Evolutionary conservation across 2,113 vertebrate genomes (phyloP), one percentile per base, ranked within the genome.

Genomic region (Sylvia atricapilla): DNA sequence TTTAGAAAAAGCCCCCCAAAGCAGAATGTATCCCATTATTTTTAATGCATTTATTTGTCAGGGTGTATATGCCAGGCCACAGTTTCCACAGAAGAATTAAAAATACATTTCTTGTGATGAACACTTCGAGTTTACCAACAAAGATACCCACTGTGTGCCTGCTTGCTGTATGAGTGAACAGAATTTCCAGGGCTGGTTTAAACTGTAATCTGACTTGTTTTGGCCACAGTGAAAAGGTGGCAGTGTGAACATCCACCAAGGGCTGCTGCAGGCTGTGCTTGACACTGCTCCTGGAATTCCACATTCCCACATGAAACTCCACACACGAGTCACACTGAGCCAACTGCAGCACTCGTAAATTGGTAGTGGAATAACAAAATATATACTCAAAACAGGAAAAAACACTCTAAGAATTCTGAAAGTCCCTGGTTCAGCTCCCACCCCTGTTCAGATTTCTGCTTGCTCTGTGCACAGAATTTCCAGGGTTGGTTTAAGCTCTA

Each of bases 11-110:
- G 22, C 20, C 8, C 2, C 2, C 11, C 11, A 37, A 55, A 74
- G 5, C 6, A 30, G 27, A 17, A 39, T 39, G 15, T 9, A 44
- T 27, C 47, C 22, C 2, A 30, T 58, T 49, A 31, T 55, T 64
- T 74, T 74, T 39, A n/a, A 44, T 43, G 5, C 10, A 7, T 21
- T 35, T n/a, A 39, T 49, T 73, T 50, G 49, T 17, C 31, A 21
- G 10, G 3, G 0, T 11, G 2, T 17, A 3, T 35, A 5, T 8
- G 22, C 16, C 27, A 58, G 39, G 27, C 52, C 28, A 66, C 11
- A 46, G 28, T 2, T 31, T 30, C 41, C 41, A n/a, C 21, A 49
- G 47, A n/a, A 72, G 3, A 8, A 7, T 67, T 68, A 43, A 5
- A 59, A 59, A 52, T 8, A 0, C 1, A 20, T 39, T 62, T 67